Base-by-base conservation (phyloP, 2,113 vertebrate species). In the Atrichornis clamosus region DNA sequence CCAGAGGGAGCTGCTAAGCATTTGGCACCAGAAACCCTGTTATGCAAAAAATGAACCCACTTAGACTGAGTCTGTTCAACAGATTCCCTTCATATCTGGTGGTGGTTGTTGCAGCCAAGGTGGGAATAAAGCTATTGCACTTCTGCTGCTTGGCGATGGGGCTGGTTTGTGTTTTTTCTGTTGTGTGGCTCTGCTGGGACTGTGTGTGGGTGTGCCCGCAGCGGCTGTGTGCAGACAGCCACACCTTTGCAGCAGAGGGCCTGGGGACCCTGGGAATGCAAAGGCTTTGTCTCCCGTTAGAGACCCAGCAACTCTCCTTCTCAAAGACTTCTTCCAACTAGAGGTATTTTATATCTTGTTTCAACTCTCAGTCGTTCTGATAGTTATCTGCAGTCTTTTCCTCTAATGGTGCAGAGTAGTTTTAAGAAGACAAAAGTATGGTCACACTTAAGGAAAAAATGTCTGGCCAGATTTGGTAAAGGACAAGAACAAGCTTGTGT, bases 131-230 rank as follows among this genome's bases (percentile, higher is more conserved):
- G 30, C 41, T 63, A 10, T 47, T 55, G 30, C 1, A 6, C 26
- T 64, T 73, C 59, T 63, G 30, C 49, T 86, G 30, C 37, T 84
- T 1, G 1, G 33, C 1, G 15, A 23, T 2, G 27, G 46, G 46
- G 26, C 19, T 28, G 33, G 20, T 77, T 10, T 5, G 11, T 59
- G n/a, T 3, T 17, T 35, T 72, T 68, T 60, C 3, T 9, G 63
- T 52, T 2, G 1, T 16, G 53, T 13, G 80, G 33, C 33, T 44
- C 49, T 84, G 33, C 72, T 60, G 63, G 67, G 58, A n/a, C 72
- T 44, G 10, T 52, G n/a, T 4, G 9, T 53, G 56, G 30, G 9
- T 41, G 24, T 70, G 32, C 65, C 13, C 0, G 0, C 55, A 74
- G 53, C 1, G 2, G 15, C 47, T 79, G 24, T 2, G 1, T 35